phyloP scores from a whole-genome alignment of 2,797 vertebrate species.

The Peromyscus nudipes region DNA sequence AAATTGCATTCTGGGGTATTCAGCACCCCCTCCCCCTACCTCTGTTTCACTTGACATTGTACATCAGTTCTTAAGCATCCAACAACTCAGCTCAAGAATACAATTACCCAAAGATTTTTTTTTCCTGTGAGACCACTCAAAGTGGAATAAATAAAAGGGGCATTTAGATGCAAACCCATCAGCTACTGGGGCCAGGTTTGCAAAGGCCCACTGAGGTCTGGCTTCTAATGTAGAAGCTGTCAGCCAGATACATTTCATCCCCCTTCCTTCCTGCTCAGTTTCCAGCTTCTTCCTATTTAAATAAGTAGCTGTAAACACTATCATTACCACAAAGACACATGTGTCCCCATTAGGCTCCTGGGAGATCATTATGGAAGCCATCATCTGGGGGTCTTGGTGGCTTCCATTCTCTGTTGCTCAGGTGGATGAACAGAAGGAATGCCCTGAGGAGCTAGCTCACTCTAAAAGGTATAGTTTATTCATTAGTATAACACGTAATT shows the following conservation, averaged over 20 bases:
- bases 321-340: conserved; percentile 34
- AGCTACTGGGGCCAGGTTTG: not conserved
- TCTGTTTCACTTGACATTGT: not conserved
- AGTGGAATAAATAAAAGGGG: conserved; percentile 9
- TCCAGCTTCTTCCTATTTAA: conserved; percentile 13
- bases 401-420: not conserved
- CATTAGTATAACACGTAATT: conserved; percentile 5
- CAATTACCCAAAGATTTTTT: not conserved
- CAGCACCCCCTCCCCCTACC: not conserved
- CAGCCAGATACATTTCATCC: not conserved
- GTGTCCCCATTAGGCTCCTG: conserved; percentile 34
- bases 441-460: not conserved
- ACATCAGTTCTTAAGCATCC: not conserved
- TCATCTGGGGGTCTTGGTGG: conserved; percentile 29
- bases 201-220: not conserved
- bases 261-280: not conserved
- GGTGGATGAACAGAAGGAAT: conserved; percentile 10
- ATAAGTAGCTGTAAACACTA: not conserved
- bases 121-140: not conserved
- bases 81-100: not conserved
- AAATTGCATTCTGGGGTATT: not conserved
- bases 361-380: conserved; percentile 8
- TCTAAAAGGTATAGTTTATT: conserved; percentile 55
- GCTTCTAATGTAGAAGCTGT: not conserved
- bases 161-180: not conserved